phyloP scores from a whole-genome alignment of 2,888 invertebrate genomes.

The Scaeva pyrastri region DNA sequence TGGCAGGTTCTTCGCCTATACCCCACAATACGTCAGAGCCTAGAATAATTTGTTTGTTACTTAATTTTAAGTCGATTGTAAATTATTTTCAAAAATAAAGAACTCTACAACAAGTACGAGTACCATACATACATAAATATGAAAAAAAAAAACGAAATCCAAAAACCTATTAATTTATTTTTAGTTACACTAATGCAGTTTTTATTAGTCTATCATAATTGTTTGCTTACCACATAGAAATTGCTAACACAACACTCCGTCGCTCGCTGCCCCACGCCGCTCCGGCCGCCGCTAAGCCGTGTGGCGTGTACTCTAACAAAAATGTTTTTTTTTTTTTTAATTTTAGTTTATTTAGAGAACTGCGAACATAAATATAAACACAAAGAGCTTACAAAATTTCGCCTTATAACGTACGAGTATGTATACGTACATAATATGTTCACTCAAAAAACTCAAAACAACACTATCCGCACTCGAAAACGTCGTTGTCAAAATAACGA shows the following conservation, averaged over 20 bases:
- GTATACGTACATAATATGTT: no score
- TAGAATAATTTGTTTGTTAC: constrained; percentile 5
- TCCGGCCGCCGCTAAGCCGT: no score
- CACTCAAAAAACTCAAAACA: neutral
- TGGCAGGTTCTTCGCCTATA: constrained; percentile 58
- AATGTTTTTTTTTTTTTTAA: no score
- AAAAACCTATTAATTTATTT: constrained; percentile 64
- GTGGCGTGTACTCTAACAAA: constrained; percentile 20
- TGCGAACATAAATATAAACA: constrained; percentile 3
- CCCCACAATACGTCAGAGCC: constrained; percentile 52
- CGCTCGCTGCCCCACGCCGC: constrained; percentile 33
- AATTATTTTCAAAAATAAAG: constrained; percentile 64
- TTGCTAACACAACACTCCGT: constrained; percentile 39
- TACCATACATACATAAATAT: no score
- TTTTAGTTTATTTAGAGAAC: constrained; percentile 27
- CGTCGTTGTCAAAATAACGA: neutral
- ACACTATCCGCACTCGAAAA: neutral
- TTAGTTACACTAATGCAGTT: constrained; percentile 43
- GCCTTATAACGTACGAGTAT: constrained; percentile 8
- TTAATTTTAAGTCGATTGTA: constrained; percentile 33
- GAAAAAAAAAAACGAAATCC: constrained; percentile 6
- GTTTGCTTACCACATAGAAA: constrained; percentile 60
- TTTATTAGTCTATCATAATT: constrained; percentile 48
- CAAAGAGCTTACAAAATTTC: neutral
- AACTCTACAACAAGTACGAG: no score